Percentiles rank a stretch among this genome's conserved stretches.
Conservation (phyloP, 2,888 invertebrate genomes). For the Habrosyne pyritoides region DNA sequence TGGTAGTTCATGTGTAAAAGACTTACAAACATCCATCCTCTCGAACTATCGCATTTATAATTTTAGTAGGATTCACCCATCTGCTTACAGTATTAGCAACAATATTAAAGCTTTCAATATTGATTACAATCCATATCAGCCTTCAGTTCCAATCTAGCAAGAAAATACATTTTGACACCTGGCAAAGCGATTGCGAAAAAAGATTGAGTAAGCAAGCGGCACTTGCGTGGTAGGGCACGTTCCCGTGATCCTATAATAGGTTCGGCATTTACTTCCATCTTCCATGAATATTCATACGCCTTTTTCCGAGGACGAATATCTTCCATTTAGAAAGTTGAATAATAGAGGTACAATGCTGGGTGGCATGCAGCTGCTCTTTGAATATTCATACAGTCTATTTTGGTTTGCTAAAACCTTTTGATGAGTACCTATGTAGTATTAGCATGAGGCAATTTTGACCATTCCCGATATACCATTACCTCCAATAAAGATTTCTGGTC, state of each 20-base stretch:
- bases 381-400: constrained; percentile 16
- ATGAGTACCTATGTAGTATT: background rate
- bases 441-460: background rate
- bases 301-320: constrained; percentile 28
- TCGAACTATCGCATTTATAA: no score
- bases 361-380: constrained; percentile 18
- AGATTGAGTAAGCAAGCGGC: background rate
- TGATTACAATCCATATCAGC: background rate
- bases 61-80: background rate
- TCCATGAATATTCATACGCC: constrained; percentile 46
- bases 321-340: constrained; percentile 35
- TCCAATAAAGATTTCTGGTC: no score
- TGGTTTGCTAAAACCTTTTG: constrained; percentile 13
- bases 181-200: background rate
- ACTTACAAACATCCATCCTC: no score
- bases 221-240: constrained; percentile 24
- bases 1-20: no score
- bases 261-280: constrained; percentile 31
- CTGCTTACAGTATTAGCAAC: background rate
- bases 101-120: background rate
- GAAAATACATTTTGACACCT: background rate
- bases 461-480: no score
- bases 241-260: constrained; percentile 46
- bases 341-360: constrained; percentile 29
- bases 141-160: background rate